phyloP scores from a whole-genome alignment of 37 sponge, comb jelly and placozoan species.

The Petrosia ficiformis region DNA sequence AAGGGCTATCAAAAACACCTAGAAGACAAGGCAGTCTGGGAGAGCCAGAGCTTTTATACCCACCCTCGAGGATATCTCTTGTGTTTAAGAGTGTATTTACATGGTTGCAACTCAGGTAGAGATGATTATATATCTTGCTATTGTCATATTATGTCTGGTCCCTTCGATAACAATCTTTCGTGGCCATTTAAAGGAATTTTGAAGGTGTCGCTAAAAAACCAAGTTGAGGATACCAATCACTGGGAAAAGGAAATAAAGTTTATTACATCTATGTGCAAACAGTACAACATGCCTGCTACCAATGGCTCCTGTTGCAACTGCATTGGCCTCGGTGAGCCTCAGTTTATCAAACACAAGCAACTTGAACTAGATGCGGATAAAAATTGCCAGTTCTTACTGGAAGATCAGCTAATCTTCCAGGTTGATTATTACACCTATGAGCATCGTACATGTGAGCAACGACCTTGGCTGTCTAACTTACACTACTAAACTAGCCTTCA shows the following conservation, averaged over 20 bases:
- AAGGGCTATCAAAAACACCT: not conserved
- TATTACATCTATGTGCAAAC: not conserved
- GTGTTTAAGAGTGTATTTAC: conserved; percentile 8
- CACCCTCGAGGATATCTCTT: conserved; percentile 14
- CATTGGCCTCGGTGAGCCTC: conserved; percentile 16
- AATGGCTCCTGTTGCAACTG: too few species aligned
- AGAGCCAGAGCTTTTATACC: not conserved
- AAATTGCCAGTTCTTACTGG: too few species aligned
- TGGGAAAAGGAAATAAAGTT: conserved; percentile 3
- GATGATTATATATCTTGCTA: conserved; percentile 8
- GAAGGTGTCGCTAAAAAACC: conserved; percentile 9
- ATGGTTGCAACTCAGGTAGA: not conserved
- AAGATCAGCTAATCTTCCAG: too few species aligned
- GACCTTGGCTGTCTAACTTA: too few species aligned
- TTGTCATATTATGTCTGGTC: conserved; percentile 8
- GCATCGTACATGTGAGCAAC: too few species aligned
- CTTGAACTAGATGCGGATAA: too few species aligned
- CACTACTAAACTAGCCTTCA: too few species aligned
- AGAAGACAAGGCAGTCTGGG: not conserved
- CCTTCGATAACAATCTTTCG: conserved; percentile 15
- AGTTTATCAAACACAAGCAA: conserved; percentile 6
- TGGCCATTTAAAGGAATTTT: conserved; percentile 34
- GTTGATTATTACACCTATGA: too few species aligned
- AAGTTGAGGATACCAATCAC: conserved; percentile 1
- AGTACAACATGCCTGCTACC: not conserved